Percentiles rank a stretch among this genome's conserved stretches.
Conservation (phyloP, 2,888 invertebrate genomes). For the Galerucella calmariensis region DNA sequence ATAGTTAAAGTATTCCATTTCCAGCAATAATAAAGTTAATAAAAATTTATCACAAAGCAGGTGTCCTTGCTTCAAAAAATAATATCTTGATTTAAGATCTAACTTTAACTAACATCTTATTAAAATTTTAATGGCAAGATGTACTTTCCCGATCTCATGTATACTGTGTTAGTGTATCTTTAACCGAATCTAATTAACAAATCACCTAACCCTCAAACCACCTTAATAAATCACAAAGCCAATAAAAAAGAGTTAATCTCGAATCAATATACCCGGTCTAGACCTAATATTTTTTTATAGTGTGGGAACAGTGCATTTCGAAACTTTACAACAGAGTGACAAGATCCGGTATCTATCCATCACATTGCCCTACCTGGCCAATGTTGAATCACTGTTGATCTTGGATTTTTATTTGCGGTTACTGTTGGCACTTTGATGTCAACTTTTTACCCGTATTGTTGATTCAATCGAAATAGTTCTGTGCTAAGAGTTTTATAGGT, state of each 20-base stretch:
- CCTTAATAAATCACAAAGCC: conserved; percentile 34
- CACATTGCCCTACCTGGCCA: conserved; percentile 26
- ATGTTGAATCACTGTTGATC: conserved; percentile 9
- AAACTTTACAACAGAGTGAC: conserved; percentile 35
- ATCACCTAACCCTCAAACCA: conserved; percentile 30
- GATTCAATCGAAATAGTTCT: conserved; percentile 21
- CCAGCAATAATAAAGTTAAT: not conserved
- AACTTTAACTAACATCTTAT: conserved; percentile 2
- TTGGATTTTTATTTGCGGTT: conserved; percentile 26
- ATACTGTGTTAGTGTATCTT: conserved; percentile 9
- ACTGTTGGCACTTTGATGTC: conserved; percentile 31
- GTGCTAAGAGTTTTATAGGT: conserved; percentile 5
- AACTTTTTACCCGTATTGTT: conserved; percentile 22
- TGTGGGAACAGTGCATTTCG: conserved; percentile 33
- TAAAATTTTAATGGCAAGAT: conserved; percentile 15
- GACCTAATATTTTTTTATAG: conserved; percentile 31
- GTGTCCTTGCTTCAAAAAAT: not conserved
- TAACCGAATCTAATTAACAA: conserved; percentile 32
- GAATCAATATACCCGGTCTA: conserved; percentile 32
- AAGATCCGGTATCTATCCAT: conserved; percentile 32
- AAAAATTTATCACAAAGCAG: not conserved
- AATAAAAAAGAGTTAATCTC: conserved; percentile 36
- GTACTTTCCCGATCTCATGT: conserved; percentile 7
- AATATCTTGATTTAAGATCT: conserved; percentile 1
- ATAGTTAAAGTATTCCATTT: not conserved